phyloP scores from a whole-genome alignment of 2,113 vertebrate species.

The Lycaon pictus region DNA sequence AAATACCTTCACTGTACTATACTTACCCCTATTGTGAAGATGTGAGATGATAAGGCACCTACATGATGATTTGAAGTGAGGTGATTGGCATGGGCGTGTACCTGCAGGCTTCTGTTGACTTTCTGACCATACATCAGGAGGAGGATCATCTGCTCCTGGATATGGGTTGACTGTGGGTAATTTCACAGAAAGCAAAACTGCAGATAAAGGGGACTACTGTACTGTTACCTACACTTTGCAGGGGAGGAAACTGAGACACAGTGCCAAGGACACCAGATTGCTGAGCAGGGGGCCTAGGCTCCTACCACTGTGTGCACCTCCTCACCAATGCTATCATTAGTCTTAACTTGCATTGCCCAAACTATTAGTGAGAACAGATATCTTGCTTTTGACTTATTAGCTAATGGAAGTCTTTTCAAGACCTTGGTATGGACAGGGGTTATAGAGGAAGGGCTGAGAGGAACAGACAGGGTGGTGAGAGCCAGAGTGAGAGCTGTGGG shows the following conservation, averaged over 20 bases:
- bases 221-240: background rate
- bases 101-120: background rate
- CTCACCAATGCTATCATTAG: too few species aligned
- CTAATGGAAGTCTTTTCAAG: background rate
- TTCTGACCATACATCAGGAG: background rate
- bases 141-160: background rate
- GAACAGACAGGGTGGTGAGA: background rate
- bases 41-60: background rate
- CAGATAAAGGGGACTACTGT: background rate
- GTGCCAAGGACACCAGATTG: background rate
- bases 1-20: background rate
- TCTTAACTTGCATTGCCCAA: background rate
- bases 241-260: background rate
- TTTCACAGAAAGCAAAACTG: background rate
- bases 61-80: background rate
- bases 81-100: background rate
- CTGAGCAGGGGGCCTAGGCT: background rate
- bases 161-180: background rate
- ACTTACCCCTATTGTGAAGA: background rate
- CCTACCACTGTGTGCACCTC: background rate
- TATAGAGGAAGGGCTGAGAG: background rate
- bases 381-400: background rate
- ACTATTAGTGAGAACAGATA: background rate
- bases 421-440: background rate
- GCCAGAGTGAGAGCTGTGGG: background rate